Conservation (phyloP, 2,797 vertebrate genomes). For the Graptemys geographica region DNA sequence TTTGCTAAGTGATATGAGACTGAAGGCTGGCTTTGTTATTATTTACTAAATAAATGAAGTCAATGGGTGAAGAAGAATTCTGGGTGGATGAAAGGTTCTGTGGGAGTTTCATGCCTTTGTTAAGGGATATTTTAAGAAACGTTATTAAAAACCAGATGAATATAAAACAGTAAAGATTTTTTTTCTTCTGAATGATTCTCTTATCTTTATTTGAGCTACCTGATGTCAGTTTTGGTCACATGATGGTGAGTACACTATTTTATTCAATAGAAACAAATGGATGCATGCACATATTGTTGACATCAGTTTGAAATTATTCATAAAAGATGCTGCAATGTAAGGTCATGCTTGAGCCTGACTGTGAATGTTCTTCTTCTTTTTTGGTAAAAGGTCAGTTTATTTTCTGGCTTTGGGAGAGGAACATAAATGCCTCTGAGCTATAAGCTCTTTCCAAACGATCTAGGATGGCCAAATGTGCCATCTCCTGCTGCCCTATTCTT, state of each 20-base stretch:
- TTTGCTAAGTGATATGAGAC: not conserved
- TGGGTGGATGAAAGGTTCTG: not conserved
- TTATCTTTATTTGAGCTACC: slow-evolving; percentile 74
- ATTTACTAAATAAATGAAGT: not conserved
- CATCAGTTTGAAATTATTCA: slow-evolving; percentile 32
- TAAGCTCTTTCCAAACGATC: not conserved
- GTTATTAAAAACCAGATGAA: not conserved
- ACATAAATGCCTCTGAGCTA: slow-evolving; percentile 16
- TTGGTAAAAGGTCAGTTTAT: slow-evolving; percentile 49
- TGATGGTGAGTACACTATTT: slow-evolving; percentile 75
- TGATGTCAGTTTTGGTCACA: slow-evolving; percentile 78
- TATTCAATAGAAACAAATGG: not conserved
- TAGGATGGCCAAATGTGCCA: not conserved
- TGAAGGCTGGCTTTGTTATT: not conserved
- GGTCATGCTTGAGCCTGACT: not conserved
- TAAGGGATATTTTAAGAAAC: not conserved
- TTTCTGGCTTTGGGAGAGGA: slow-evolving; percentile 23
- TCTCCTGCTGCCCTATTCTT: not conserved
- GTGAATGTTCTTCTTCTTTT: slow-evolving; percentile 36
- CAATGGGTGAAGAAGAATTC: not conserved
- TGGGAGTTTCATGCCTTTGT: not conserved
- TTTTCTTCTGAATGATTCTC: slow-evolving; percentile 41
- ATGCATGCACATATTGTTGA: not conserved
- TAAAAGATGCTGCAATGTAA: not conserved
- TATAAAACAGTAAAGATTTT: slow-evolving; percentile 1